A percentile compares a stretch with the other conserved stretches of the same genome.
Evolutionary conservation across 1,140 invertebrate genomes (phyloP).

Genomic region (Heliconius nattereri): DNA sequence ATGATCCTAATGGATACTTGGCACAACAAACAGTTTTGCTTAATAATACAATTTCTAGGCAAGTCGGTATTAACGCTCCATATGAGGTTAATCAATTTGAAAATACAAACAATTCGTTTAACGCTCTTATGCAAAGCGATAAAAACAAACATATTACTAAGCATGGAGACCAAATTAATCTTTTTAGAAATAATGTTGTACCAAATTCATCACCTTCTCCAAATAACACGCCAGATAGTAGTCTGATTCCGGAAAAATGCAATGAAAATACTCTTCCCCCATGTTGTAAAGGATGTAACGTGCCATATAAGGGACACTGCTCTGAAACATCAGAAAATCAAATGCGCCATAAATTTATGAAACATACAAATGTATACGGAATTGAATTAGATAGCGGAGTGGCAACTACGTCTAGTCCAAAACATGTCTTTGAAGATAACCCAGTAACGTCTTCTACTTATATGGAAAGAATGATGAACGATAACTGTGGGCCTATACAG

Average conservation of each 20-base stretch:
- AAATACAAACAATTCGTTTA: constrained; percentile 47
- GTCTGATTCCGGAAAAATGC: constrained; percentile 75
- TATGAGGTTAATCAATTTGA: constrained; percentile 66
- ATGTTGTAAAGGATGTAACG: constrained; percentile 72
- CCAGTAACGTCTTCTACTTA: constrained; percentile 88
- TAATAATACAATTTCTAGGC: constrained; percentile 90
- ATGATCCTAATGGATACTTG: constrained; percentile 93
- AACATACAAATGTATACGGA: constrained; percentile 54
- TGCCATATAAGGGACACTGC: constrained; percentile 64
- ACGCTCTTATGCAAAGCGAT: constrained; percentile 49
- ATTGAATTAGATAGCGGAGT: constrained; percentile 58
- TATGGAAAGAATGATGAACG: constrained; percentile 82
- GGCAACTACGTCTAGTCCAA: constrained; percentile 79
- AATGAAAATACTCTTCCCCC: constrained; percentile 52
- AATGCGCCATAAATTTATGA: constrained; percentile 60
- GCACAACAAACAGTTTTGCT: constrained; percentile 92
- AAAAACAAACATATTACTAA: constrained; percentile 54
- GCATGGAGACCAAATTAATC: constrained; percentile 51
- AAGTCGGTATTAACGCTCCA: constrained; percentile 82
- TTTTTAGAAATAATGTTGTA: constrained; percentile 65
- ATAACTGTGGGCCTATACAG: constrained; percentile 86
- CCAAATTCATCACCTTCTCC: constrained; percentile 70
- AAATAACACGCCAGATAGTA: constrained; percentile 81
- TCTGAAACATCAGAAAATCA: constrained; percentile 60
- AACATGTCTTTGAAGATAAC: constrained; percentile 83